Evolutionary conservation across 2,797 vertebrate species (phyloP).

Genomic region (Miichthys miiuy): DNA sequence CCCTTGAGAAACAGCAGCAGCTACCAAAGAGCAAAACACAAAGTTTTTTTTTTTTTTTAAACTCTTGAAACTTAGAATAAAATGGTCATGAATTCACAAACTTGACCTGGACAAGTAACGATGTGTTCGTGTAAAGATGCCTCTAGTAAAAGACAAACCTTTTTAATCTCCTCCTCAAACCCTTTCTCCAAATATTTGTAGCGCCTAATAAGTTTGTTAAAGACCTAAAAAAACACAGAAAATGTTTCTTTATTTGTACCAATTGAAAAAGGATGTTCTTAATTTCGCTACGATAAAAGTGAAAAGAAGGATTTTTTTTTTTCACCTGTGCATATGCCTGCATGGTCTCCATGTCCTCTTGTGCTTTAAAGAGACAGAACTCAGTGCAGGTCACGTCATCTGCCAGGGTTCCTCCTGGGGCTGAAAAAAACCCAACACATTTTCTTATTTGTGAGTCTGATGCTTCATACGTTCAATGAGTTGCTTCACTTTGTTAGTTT

Average conservation of each 20-base stretch:
- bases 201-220: constrained; percentile 98
- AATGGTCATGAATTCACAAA: not conserved
- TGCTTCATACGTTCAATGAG: not conserved
- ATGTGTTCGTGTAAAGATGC: not conserved
- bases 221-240: constrained; percentile 85
- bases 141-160: constrained; percentile 81
- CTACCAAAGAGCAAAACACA: constrained; percentile 76
- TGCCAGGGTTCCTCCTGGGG: constrained; percentile 95
- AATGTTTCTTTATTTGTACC: constrained; percentile 63
- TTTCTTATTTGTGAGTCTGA: not conserved
- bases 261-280: not conserved
- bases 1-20: constrained; percentile 98
- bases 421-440: constrained; percentile 69
- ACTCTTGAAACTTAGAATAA: not conserved
- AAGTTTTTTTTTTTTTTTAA: not conserved
- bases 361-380: constrained; percentile 97
- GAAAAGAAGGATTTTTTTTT: not conserved
- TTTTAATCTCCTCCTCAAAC: constrained; percentile 98
- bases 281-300: not conserved
- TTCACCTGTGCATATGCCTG: constrained; percentile 94
- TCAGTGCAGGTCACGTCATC: constrained; percentile 96
- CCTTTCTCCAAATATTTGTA: constrained; percentile 99
- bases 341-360: constrained; percentile 99
- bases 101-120: not conserved
- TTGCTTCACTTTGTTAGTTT: not conserved